Conservation (phyloP, 2,113 vertebrate species). For the Mesembrinibis cayennensis region DNA sequence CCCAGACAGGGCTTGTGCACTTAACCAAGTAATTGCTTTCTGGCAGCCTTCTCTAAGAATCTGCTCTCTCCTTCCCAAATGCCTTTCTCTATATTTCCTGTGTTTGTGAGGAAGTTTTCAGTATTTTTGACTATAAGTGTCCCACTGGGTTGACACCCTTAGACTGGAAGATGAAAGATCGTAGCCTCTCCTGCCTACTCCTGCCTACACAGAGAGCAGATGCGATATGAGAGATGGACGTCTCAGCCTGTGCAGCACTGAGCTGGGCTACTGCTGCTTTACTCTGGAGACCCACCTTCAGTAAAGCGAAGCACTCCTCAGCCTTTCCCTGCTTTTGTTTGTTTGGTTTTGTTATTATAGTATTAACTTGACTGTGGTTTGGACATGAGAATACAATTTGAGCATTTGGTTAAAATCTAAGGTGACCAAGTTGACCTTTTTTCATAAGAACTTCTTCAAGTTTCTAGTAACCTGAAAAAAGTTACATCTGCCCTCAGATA, state of each 20-base stretch:
- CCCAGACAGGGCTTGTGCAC: neutral
- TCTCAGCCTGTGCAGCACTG: neutral
- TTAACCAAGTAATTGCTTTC: neutral
- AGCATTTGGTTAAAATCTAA: neutral
- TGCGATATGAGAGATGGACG: neutral
- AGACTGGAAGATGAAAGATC: neutral
- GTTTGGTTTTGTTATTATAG: neutral
- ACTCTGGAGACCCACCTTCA: neutral
- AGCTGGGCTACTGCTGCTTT: neutral
- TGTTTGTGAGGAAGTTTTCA: neutral
- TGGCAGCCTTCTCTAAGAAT: neutral
- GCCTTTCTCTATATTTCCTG: neutral
- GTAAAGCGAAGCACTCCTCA: neutral
- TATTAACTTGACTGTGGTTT: neutral
- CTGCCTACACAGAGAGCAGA: rapidly evolving
- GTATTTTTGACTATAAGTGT: neutral
- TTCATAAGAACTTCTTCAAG: neutral
- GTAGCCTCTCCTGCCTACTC: neutral
- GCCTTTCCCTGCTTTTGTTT: neutral
- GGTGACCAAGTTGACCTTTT: neutral
- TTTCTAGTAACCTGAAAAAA: neutral
- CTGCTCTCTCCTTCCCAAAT: neutral
- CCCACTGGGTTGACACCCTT: neutral
- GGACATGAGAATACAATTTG: neutral
- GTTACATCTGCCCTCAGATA: neutral